Percentiles rank a stretch among this genome's conserved stretches.
Evolutionary conservation across 1,140 invertebrate genomes (phyloP).

Genomic region (Probaryconus sp.): DNA sequence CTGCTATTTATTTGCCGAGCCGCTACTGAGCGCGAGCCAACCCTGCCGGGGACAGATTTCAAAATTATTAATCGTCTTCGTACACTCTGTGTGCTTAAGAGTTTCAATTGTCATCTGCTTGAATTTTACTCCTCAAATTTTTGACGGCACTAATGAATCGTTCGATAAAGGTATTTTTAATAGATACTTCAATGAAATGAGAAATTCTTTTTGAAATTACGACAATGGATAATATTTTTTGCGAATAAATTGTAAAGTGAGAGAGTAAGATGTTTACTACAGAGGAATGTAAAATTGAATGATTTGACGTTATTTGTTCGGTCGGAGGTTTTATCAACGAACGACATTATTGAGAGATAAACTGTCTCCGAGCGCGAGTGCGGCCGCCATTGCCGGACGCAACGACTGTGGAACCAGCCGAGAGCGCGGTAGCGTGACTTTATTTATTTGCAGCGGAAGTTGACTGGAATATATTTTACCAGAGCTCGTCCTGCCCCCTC

Average conservation of each 20-base stretch:
- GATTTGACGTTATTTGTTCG: conserved; percentile 28
- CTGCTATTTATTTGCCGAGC: conserved; percentile 77
- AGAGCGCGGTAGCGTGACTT: conserved; percentile 75
- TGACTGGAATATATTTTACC: conserved; percentile 78
- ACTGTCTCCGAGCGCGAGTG: conserved; percentile 69
- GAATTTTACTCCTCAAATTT: no score
- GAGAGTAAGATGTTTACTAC: no score
- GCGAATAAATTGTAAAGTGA: no score
- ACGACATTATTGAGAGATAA: conserved; percentile 74
- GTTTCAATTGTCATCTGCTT: no score
- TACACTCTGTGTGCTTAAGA: conserved; percentile 48
- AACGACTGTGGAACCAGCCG: conserved; percentile 63
- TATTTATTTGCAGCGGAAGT: conserved; percentile 79
- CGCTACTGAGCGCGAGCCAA: conserved; percentile 68
- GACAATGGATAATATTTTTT: no score
- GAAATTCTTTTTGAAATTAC: no score
- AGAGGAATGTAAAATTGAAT: conserved; percentile 27
- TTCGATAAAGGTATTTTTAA: no score
- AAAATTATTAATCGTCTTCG: conserved; percentile 78
- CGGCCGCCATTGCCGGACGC: conserved; percentile 64
- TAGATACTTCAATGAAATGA: no score
- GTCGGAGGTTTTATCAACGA: conserved; percentile 41
- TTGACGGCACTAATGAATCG: no score
- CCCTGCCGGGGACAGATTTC: conserved; percentile 75
- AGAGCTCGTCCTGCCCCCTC: conserved; percentile 50